Evolutionary conservation across 1,140 invertebrate genomes (phyloP).

Genomic region (Asobara japonica): DNA sequence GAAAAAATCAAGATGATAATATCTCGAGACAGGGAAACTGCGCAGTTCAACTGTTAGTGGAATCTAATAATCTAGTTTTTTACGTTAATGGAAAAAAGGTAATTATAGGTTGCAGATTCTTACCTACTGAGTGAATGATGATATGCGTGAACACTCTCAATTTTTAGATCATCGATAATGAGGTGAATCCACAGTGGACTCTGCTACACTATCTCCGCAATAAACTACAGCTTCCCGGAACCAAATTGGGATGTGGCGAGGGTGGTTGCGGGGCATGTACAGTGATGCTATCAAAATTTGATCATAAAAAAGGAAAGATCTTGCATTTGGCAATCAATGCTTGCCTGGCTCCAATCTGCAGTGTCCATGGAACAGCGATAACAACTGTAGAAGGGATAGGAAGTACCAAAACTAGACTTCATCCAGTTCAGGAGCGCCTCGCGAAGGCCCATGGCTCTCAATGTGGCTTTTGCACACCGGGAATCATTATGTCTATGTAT

Average conservation of each 20-base stretch:
- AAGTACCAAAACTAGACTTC: slow-evolving; percentile 75
- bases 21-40: neutral
- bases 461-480: slow-evolving; percentile 92
- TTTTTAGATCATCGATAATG: slow-evolving; percentile 75
- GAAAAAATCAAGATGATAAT: neutral
- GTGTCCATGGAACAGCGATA: slow-evolving; percentile 85
- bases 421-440: slow-evolving; percentile 87
- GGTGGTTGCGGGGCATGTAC: slow-evolving; percentile 95
- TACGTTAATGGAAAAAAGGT: slow-evolving; percentile 65
- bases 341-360: slow-evolving; percentile 85
- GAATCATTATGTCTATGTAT: slow-evolving; percentile 96
- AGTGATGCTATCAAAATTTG: slow-evolving; percentile 87
- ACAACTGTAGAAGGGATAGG: slow-evolving; percentile 92
- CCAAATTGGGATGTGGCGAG: slow-evolving; percentile 92
- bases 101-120: slow-evolving; percentile 38
- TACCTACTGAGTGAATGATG: neutral
- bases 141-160: neutral
- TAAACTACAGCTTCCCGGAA: slow-evolving; percentile 83
- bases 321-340: slow-evolving; percentile 88
- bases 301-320: slow-evolving; percentile 71
- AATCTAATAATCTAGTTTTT: slow-evolving; percentile 53
- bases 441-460: slow-evolving; percentile 90
- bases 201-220: slow-evolving; percentile 84
- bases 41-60: neutral
- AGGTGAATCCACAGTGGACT: slow-evolving; percentile 87